Conservation (phyloP, 2,113 vertebrate species). For the Diphyllodes magnificus region DNA sequence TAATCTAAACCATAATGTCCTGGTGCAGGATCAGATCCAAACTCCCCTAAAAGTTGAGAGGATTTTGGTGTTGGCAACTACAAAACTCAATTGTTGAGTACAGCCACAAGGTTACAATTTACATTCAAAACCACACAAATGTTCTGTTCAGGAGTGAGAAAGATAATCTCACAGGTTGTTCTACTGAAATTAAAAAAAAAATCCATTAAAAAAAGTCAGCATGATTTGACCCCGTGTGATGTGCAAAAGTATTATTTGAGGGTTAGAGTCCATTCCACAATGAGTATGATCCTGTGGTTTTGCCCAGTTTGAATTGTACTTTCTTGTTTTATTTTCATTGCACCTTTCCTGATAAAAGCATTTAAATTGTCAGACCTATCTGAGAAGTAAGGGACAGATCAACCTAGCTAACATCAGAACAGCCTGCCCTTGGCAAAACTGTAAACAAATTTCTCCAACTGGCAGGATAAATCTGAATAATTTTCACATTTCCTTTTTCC, state of each 20-base stretch:
- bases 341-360: neutral
- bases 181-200: neutral
- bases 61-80: neutral
- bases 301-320: neutral
- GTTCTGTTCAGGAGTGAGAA: neutral
- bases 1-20: neutral
- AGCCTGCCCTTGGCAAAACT: neutral
- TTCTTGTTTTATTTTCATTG: neutral
- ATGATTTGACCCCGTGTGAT: neutral
- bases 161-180: neutral
- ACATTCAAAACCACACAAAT: neutral
- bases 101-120: neutral
- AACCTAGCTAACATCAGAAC: neutral
- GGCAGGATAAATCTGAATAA: neutral
- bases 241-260: neutral
- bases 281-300: neutral
- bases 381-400: neutral
- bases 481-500: neutral
- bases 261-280: neutral
- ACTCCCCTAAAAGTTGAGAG: neutral
- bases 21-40: neutral
- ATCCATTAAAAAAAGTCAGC: neutral
- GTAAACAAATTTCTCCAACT: neutral
- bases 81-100: neutral
- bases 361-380: neutral